phyloP scores from a whole-genome alignment of 2,797 vertebrate genomes.

The Okamejei kenojei region DNA sequence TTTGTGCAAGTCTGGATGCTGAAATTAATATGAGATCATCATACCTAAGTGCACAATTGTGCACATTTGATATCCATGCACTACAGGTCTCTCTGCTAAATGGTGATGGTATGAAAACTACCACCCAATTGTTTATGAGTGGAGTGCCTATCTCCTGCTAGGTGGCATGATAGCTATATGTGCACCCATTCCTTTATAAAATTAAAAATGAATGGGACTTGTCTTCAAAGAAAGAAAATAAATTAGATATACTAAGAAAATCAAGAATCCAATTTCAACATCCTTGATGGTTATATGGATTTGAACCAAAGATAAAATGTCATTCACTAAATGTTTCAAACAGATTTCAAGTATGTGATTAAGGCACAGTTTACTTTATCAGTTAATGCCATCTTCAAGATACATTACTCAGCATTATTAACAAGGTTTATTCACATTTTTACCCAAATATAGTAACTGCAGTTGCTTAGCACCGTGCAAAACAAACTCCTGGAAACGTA shows the following conservation, averaged over 20 bases:
- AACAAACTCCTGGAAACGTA: conserved; percentile 3
- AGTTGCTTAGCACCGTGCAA: neutral
- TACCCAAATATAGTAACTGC: conserved; percentile 28
- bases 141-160: neutral
- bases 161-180: neutral
- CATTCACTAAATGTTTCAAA: conserved; percentile 18
- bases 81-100: neutral
- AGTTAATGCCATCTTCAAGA: conserved; percentile 20
- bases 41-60: neutral
- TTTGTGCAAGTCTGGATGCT: neutral
- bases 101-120: neutral
- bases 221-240: neutral
- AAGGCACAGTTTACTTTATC: conserved; percentile 28
- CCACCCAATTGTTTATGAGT: neutral
- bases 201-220: neutral
- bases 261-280: conserved; percentile 9
- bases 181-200: neutral
- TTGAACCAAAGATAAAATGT: conserved; percentile 14
- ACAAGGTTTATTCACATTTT: conserved; percentile 23
- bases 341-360: conserved; percentile 5
- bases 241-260: neutral
- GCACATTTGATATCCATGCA: neutral
- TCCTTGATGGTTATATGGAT: conserved; percentile 12
- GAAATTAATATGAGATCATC: neutral
- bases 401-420: conserved; percentile 27